Conservation (phyloP, 2,888 invertebrate genomes). For the Metacarcinus magister region DNA sequence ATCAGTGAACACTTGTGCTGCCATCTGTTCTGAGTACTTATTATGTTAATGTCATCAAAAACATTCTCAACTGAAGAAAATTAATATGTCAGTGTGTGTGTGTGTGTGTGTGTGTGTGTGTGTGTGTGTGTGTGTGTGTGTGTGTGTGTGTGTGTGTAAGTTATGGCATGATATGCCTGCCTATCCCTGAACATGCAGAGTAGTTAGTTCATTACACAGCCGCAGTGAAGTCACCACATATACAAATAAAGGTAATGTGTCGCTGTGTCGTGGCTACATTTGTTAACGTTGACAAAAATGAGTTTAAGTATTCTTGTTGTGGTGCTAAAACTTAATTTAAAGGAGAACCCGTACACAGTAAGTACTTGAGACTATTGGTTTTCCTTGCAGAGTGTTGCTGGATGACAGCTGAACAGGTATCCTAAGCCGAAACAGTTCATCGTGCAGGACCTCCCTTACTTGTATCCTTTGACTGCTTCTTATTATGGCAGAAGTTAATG, state of each 20-base stretch:
- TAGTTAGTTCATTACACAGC: no score
- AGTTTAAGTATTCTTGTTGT: no score
- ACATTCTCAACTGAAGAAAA: background rate
- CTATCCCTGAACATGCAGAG: background rate
- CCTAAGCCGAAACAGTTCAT: constrained; percentile 85
- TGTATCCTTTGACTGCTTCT: constrained; percentile 78
- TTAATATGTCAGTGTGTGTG: background rate
- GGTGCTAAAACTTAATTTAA: no score
- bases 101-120: no score
- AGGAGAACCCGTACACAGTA: background rate
- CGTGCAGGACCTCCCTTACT: constrained; percentile 83
- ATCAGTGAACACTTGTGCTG: no score
- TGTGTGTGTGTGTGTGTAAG: background rate
- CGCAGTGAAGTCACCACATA: no score
- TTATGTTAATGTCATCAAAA: background rate
- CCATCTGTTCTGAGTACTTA: no score
- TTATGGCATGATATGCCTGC: background rate
- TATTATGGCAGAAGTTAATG: no score
- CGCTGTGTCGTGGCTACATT: no score
- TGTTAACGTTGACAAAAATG: no score
- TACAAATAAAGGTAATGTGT: no score
- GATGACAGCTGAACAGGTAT: constrained; percentile 85
- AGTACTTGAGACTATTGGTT: background rate
- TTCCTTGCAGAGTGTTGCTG: constrained; percentile 84
- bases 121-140: background rate